Evolutionary conservation across 2,113 vertebrate species (phyloP), one percentile per base, ranked within the genome.

Genomic region (Lagenorhynchus albirostris): DNA sequence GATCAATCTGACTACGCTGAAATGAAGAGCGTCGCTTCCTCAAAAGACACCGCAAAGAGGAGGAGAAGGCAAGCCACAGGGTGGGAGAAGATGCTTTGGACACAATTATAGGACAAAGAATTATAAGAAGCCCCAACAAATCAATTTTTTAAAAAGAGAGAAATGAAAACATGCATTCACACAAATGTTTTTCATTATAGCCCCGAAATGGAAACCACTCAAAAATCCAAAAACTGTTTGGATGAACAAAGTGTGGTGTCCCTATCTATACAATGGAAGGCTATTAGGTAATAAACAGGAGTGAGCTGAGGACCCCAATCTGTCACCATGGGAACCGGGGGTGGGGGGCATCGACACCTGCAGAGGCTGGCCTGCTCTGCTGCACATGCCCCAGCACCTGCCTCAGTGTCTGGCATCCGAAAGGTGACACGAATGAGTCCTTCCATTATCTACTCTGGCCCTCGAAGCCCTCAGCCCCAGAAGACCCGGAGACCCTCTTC

Each of bases 291-390:
- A 88, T 7, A 15, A 41, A 29, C 41, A 65, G 33, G 36, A 36
- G 17, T 0, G 0, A 41, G 44, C 10, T 0, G 11, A 63, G 36
- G 9, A 25, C n/a, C 73, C 60, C 4, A 3, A 0, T 9, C 44
- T 0, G 6, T 84, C 0, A 0, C 73, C 25, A 21, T 26, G 11
- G 73, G 50, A 89, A 55, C 60, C 25, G 31, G 5, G n/a, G 33
- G n/a, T 1, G n/a, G 36, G n/a, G 1, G 31, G 4, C 9, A 2
- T 1, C 0, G 7, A 58, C 63, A 26, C 2, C 13, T 6, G 13
- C 58, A 26, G 47, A 23, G 53, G 31, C 58, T 2, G 23, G 1
- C 50, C 74, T 14, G 38, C 6, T 62, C 58, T 0, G 0, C 1
- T 5, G 5, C 76, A 6, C 5, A 6, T 14, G n/a, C 47, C 29